phyloP scores from a whole-genome alignment of 2,888 invertebrate species.

The Apodemia hepburni region DNA sequence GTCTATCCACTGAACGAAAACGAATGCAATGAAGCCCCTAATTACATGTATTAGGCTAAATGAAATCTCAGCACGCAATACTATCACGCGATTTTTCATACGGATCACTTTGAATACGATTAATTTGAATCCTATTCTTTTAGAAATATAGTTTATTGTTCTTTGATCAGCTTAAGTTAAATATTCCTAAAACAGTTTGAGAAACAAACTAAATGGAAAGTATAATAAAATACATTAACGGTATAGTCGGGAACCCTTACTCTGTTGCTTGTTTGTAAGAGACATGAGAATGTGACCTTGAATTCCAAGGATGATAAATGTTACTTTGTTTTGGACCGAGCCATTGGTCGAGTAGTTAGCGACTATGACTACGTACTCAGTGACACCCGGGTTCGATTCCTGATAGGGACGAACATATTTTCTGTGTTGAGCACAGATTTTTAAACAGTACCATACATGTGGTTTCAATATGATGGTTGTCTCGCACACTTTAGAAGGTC shows the following conservation, averaged over 20 bases:
- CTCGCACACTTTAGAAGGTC: too few relatives aligned
- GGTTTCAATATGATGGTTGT: too few relatives aligned
- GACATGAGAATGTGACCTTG: not conserved
- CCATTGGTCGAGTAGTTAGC: too few relatives aligned
- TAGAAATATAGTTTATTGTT: not conserved
- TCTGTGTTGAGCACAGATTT: too few relatives aligned
- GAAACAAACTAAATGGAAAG: not conserved
- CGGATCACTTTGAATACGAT: not conserved
- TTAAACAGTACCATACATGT: too few relatives aligned
- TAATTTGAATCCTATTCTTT: not conserved
- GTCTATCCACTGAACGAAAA: slow-evolving; percentile 37
- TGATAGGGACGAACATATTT: too few relatives aligned
- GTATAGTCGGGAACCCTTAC: not conserved
- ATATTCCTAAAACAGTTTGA: not conserved
- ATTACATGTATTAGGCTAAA: slow-evolving; percentile 46
- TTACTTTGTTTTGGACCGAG: too few relatives aligned
- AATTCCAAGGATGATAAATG: too few relatives aligned
- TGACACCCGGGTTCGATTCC: too few relatives aligned
- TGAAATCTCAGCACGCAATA: slow-evolving; percentile 47
- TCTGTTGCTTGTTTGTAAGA: not conserved
- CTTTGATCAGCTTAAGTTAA: not conserved
- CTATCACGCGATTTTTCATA: slow-evolving; percentile 40
- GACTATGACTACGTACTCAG: too few relatives aligned
- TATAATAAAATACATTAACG: not conserved
- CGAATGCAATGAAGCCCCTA: slow-evolving; percentile 49